Conservation (phyloP, 2,888 invertebrate species). For the Aspidiotus rigidus region DNA sequence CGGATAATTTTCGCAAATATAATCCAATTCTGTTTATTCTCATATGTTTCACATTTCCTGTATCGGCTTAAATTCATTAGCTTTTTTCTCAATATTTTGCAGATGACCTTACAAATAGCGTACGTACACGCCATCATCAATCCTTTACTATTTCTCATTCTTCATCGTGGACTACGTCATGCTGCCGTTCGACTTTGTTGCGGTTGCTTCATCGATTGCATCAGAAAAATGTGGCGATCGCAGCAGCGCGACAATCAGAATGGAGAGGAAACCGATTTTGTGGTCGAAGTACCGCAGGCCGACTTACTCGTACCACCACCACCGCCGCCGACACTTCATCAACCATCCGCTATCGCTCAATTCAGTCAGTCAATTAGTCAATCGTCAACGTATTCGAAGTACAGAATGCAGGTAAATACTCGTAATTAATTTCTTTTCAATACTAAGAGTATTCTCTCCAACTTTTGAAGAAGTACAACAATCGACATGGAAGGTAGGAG, state of each 20-base stretch:
- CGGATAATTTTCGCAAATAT: too few species aligned
- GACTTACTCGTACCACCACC: slow-evolving; percentile 30
- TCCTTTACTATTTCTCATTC: slow-evolving; percentile 66
- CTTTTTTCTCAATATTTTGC: slow-evolving; percentile 37
- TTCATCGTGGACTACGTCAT: slow-evolving; percentile 64
- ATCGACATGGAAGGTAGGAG: too few species aligned
- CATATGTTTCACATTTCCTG: too few species aligned
- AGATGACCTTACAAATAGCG: slow-evolving; percentile 78
- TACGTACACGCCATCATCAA: slow-evolving; percentile 80
- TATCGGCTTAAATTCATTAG: too few species aligned
- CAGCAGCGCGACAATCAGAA: neutral
- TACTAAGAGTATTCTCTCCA: too few species aligned
- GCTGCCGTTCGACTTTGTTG: slow-evolving; percentile 66
- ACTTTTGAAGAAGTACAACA: too few species aligned
- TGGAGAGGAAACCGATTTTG: slow-evolving; percentile 22
- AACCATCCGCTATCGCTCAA: slow-evolving; percentile 22
- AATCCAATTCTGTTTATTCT: too few species aligned
- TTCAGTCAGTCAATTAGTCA: slow-evolving; percentile 25
- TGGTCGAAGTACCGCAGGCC: slow-evolving; percentile 29
- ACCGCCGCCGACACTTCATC: slow-evolving; percentile 20
- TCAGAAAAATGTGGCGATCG: neutral
- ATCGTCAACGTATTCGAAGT: slow-evolving; percentile 11
- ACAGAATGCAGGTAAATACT: slow-evolving; percentile 15
- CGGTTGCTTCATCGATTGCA: slow-evolving; percentile 54
- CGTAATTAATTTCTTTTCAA: too few species aligned